Evolutionary conservation across 2,113 vertebrate species (phyloP).

Genomic region (Sitta europaea): DNA sequence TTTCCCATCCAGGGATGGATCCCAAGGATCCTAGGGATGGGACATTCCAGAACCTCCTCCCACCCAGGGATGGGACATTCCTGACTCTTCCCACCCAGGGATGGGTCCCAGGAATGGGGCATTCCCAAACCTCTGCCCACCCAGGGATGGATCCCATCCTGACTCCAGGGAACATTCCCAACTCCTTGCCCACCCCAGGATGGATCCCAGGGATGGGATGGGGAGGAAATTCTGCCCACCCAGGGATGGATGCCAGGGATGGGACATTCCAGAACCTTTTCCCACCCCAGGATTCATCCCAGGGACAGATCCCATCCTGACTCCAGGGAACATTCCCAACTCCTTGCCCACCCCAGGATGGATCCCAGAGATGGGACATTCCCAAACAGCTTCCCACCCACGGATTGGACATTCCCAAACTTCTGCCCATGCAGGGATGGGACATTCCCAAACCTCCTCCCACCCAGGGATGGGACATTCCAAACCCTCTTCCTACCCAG

Average conservation of each 20-base stretch:
- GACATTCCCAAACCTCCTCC: accelerated
- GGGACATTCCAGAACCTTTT: background rate
- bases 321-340: background rate
- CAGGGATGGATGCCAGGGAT: background rate
- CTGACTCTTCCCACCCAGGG: too few relatives aligned
- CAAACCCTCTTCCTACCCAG: background rate
- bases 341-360: background rate
- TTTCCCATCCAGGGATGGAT: too few relatives aligned
- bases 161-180: background rate
- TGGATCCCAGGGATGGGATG: too few relatives aligned
- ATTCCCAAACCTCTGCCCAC: background rate
- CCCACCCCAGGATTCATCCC: too few relatives aligned
- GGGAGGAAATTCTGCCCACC: too few relatives aligned
- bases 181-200: background rate
- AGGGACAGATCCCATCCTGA: background rate
- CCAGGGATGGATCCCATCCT: background rate
- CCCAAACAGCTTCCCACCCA: too few relatives aligned
- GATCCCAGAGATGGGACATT: too few relatives aligned
- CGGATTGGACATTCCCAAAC: background rate
- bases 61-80: background rate
- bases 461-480: background rate
- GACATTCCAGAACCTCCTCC: background rate
- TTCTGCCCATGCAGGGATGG: background rate
- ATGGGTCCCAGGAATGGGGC: too few relatives aligned
- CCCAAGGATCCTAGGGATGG: background rate